phyloP scores from a whole-genome alignment of 1,140 invertebrate genomes.

The Formica exsecta region DNA sequence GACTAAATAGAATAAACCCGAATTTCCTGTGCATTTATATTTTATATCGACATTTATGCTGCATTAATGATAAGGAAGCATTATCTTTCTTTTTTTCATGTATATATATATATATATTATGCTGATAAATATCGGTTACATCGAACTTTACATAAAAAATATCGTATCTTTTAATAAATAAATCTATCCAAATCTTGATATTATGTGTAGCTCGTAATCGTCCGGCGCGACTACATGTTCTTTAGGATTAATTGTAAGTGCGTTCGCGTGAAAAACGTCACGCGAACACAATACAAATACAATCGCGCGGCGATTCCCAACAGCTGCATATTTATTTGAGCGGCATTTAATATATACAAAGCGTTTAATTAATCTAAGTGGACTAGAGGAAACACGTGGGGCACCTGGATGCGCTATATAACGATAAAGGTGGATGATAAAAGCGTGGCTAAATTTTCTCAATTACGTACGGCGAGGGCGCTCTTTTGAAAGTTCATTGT shows the following conservation, averaged over 20 bases:
- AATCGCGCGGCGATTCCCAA: constrained; percentile 25
- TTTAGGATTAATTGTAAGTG: constrained; percentile 47
- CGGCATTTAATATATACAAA: constrained; percentile 49
- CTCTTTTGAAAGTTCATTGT: constrained; percentile 48
- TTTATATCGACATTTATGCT: constrained; percentile 34
- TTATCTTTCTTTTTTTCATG: constrained; percentile 22
- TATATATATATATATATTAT: neutral
- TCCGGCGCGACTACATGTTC: constrained; percentile 12
- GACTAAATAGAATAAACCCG: constrained; percentile 48
- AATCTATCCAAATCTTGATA: constrained; percentile 35
- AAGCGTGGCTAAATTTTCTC: constrained; percentile 35
- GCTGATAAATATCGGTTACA: neutral
- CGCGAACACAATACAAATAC: neutral
- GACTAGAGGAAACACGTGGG: constrained; percentile 12
- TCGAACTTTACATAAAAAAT: neutral
- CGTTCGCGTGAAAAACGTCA: constrained; percentile 34
- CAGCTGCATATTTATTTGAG: constrained; percentile 38
- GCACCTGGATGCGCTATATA: neutral
- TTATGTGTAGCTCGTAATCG: constrained; percentile 26
- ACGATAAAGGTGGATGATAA: neutral
- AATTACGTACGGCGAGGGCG: neutral
- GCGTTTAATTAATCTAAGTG: constrained; percentile 71
- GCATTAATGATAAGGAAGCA: constrained; percentile 50
- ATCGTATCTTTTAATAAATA: constrained; percentile 10
- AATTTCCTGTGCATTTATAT: constrained; percentile 42